These are phyloP conservation scores for Spicauda simplicius DNA, from an alignment of 2,888 invertebrate species.

Conservation along the genomic window DNA sequence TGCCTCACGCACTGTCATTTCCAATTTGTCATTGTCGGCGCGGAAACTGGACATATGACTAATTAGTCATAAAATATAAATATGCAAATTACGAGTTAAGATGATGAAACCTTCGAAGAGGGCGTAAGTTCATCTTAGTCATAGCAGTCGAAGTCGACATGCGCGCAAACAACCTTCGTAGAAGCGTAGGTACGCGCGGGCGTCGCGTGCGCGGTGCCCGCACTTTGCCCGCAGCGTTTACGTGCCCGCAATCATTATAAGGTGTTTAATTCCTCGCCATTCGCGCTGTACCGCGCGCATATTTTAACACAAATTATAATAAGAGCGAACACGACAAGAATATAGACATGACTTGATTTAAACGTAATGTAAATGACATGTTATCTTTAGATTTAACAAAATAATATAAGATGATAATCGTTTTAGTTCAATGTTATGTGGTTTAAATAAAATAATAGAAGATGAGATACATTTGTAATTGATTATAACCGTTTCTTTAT, in stretches of 20 bases:
- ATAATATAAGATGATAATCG: not conserved
- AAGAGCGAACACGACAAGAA: constrained; percentile 19
- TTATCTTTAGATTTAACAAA: not conserved
- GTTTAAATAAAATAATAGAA: too few species aligned
- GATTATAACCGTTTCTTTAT: too few species aligned
- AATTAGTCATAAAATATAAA: too few species aligned
- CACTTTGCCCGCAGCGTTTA: constrained; percentile 9
- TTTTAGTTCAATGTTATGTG: too few species aligned
- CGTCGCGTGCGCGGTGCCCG: not conserved
- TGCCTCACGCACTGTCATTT: not conserved
- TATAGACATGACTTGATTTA: constrained; percentile 3
- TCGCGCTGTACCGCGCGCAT: constrained; percentile 13
- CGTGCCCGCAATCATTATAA: constrained; percentile 23
- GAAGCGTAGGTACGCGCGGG: not conserved
- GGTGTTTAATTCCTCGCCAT: constrained; percentile 24
- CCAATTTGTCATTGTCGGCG: not conserved
- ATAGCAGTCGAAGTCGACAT: not conserved
- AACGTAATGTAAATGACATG: not conserved
- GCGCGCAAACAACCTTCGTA: not conserved
- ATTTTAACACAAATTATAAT: constrained; percentile 24
- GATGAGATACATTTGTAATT: too few species aligned
- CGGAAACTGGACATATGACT: too few species aligned
- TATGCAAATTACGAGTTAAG: too few species aligned
- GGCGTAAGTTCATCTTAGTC: not conserved
- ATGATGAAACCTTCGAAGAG: too few species aligned